phyloP scores from a whole-genome alignment of 2,797 vertebrate species.

The Delichon dasypus region DNA sequence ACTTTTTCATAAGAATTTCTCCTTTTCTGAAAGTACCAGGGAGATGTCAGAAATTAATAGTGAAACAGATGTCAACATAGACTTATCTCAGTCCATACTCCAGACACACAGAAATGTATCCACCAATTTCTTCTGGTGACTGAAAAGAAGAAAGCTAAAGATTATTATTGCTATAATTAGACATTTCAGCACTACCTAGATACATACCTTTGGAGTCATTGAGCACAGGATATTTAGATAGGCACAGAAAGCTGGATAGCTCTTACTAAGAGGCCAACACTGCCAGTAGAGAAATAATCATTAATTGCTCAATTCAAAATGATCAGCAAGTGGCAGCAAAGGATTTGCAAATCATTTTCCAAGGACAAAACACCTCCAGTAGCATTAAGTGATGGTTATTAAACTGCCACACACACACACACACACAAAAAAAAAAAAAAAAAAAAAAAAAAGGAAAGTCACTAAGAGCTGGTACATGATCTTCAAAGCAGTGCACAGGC shows the following conservation, averaged over 20 bases:
- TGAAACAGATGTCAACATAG: background rate
- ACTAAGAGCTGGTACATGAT: background rate
- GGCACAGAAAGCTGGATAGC: background rate
- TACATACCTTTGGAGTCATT: background rate
- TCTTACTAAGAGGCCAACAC: background rate
- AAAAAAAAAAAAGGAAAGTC: background rate
- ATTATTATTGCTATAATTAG: slow-evolving; percentile 3
- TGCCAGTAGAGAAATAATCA: background rate
- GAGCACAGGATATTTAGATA: background rate
- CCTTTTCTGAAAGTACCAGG: background rate
- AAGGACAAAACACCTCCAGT: background rate
- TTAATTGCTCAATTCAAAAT: background rate
- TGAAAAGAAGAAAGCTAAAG: slow-evolving; percentile 6
- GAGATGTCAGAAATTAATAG: background rate
- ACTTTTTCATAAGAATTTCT: background rate
- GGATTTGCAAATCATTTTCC: background rate
- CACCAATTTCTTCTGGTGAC: slow-evolving; percentile 4
- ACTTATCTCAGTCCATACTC: background rate
- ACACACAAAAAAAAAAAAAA: too few relatives aligned
- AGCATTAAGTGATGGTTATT: background rate
- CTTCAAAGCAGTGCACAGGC: background rate
- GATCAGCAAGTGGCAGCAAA: background rate
- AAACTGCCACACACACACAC: background rate
- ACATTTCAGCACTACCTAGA: background rate
- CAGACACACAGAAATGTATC: background rate